A percentile compares a stretch with the other conserved stretches of the same genome.
phyloP scores from a whole-genome alignment of 2,797 vertebrate species.

The Lithobates sylvaticus region DNA sequence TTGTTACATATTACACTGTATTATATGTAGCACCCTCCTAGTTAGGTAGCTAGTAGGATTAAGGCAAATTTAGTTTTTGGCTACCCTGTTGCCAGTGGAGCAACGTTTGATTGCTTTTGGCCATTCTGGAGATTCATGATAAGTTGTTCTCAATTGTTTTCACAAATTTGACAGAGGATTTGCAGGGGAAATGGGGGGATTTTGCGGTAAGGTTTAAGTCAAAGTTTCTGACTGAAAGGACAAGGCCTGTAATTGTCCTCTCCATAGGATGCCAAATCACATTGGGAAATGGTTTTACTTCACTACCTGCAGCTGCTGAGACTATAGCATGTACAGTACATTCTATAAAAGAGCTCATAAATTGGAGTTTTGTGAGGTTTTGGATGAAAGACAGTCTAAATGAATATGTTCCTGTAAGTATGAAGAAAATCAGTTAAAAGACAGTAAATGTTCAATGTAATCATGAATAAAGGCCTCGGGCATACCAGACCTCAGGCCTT shows the following conservation, averaged over 20 bases:
- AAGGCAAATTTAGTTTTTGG: no score
- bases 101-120: no score
- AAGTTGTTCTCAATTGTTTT: conserved; percentile 75
- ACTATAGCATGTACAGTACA: neutral
- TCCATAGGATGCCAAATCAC: conserved; percentile 45
- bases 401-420: neutral
- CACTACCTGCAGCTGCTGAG: conserved; percentile 22
- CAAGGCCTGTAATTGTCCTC: conserved; percentile 40
- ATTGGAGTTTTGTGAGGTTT: neutral
- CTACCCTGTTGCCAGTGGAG: no score
- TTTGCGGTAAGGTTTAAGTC: conserved; percentile 58
- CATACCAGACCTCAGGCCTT: neutral
- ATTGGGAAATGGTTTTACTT: conserved; percentile 24
- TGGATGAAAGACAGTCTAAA: neutral
- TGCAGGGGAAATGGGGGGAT: conserved; percentile 45
- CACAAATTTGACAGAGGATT: conserved; percentile 63
- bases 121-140: conserved; percentile 73
- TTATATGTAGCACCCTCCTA: no score
- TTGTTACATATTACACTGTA: no score
- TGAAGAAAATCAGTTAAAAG: neutral
- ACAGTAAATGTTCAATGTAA: neutral
- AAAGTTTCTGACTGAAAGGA: conserved; percentile 59
- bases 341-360: neutral
- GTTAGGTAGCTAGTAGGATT: no score
- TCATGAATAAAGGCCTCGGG: neutral